These are phyloP conservation scores for Opisthograptis luteolata DNA, from an alignment of 2,888 invertebrate genomes.

Conservation along the genomic window DNA sequence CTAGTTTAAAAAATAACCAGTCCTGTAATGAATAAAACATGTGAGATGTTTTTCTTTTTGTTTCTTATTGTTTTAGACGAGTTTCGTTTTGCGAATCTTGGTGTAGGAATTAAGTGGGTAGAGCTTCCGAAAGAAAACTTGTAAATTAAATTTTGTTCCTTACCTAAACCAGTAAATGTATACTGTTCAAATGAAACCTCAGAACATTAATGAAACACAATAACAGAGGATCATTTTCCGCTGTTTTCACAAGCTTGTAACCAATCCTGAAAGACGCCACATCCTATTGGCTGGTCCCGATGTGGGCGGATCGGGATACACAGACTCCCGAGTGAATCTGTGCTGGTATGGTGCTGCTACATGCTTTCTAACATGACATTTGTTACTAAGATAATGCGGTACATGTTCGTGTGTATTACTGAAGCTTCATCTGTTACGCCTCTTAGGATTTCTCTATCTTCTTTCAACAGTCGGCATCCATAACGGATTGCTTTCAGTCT, in stretches of 20 bases:
- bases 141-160: conserved; percentile 7
- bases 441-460: conserved; percentile 56
- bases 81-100: too few species aligned
- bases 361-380: conserved; percentile 51
- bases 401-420: conserved; percentile 51
- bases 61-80: too few species aligned
- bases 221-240: conserved; percentile 61
- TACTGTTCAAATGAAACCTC: conserved; percentile 58
- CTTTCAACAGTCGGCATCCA: conserved; percentile 55
- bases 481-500: conserved; percentile 67
- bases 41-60: too few species aligned
- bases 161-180: conserved; percentile 27
- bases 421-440: conserved; percentile 66
- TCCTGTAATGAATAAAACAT: too few species aligned
- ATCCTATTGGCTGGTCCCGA: conserved; percentile 59
- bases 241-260: conserved; percentile 67
- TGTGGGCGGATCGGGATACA: conserved; percentile 65
- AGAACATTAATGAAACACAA: too few species aligned
- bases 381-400: conserved; percentile 56
- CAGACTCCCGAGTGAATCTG: conserved; percentile 54
- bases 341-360: conserved; percentile 44
- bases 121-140: conserved; percentile 2
- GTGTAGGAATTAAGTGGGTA: too few species aligned
- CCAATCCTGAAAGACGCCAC: conserved; percentile 62
- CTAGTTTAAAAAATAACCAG: too few species aligned